These are phyloP conservation scores for Pogonocherus hispidulus DNA, from an alignment of 2,888 invertebrate genomes.

Conservation along the genomic window DNA sequence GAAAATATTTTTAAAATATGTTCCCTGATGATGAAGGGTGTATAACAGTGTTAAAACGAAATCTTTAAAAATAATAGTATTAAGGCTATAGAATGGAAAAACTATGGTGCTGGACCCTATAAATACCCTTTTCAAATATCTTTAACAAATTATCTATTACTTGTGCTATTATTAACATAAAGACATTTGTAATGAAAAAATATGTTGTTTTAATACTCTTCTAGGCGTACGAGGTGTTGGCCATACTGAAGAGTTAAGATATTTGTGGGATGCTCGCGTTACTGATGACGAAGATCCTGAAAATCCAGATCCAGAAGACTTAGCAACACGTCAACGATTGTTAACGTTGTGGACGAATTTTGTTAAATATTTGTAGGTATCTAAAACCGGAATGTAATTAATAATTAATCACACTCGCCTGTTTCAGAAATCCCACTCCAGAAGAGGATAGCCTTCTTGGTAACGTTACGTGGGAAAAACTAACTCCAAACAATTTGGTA, in stretches of 20 bases:
- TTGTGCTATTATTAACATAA: too few species aligned
- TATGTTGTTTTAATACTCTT: not conserved
- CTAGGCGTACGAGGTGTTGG: slow-evolving; percentile 15
- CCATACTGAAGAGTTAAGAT: slow-evolving; percentile 13
- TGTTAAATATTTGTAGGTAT: slow-evolving; percentile 33
- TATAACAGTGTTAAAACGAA: too few species aligned
- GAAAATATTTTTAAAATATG: too few species aligned
- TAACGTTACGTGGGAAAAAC: slow-evolving; percentile 26
- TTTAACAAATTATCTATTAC: too few species aligned
- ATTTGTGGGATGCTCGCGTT: slow-evolving; percentile 7
- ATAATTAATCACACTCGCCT: not conserved
- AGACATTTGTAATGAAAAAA: not conserved
- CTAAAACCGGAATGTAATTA: not conserved
- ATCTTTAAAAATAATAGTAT: too few species aligned
- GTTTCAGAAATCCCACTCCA: slow-evolving; percentile 34
- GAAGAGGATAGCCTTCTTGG: slow-evolving; percentile 16
- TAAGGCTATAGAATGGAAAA: too few species aligned
- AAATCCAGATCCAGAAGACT: not conserved
- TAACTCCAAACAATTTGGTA: not conserved
- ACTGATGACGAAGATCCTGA: not conserved
- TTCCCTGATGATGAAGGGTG: too few species aligned
- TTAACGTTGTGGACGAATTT: slow-evolving; percentile 26
- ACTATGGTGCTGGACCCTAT: too few species aligned
- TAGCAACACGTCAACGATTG: slow-evolving; percentile 8
- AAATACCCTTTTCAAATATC: too few species aligned